phyloP scores from a whole-genome alignment of 2,113 vertebrate genomes.

The Ameiurus melas region DNA sequence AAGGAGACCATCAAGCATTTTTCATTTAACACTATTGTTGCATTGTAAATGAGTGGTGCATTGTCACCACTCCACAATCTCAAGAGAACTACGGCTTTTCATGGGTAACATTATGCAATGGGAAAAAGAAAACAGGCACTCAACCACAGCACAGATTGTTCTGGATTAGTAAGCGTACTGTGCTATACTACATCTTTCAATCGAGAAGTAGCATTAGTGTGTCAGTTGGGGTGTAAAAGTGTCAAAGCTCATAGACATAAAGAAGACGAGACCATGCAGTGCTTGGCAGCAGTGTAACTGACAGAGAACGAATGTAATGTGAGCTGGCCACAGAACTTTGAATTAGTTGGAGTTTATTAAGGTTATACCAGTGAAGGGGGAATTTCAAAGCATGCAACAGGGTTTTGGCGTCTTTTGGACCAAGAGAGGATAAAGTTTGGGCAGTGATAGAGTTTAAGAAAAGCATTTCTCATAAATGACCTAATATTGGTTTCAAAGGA shows the following conservation, averaged over 20 bases:
- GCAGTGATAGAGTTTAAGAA: background rate
- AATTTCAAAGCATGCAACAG: background rate
- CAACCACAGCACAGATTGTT: background rate
- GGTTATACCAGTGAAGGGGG: background rate
- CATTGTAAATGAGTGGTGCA: background rate
- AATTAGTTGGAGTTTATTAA: background rate
- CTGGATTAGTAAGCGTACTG: background rate
- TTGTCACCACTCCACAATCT: background rate
- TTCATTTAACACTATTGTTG: background rate
- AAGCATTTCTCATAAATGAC: background rate
- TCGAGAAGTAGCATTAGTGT: background rate
- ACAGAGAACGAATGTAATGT: background rate
- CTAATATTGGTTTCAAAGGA: background rate
- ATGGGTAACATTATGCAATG: background rate
- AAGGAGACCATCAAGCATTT: background rate
- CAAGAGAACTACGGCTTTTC: background rate
- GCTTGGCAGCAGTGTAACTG: background rate
- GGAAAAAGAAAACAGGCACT: background rate
- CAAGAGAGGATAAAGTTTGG: background rate
- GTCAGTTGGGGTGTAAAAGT: constrained; percentile 1
- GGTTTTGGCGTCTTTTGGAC: background rate
- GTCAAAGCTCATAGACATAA: constrained; percentile 1
- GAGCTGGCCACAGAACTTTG: background rate
- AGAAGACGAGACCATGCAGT: background rate
- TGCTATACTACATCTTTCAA: background rate